Conservation (phyloP, 2,797 vertebrate genomes). For the Acanthopagrus latus region DNA sequence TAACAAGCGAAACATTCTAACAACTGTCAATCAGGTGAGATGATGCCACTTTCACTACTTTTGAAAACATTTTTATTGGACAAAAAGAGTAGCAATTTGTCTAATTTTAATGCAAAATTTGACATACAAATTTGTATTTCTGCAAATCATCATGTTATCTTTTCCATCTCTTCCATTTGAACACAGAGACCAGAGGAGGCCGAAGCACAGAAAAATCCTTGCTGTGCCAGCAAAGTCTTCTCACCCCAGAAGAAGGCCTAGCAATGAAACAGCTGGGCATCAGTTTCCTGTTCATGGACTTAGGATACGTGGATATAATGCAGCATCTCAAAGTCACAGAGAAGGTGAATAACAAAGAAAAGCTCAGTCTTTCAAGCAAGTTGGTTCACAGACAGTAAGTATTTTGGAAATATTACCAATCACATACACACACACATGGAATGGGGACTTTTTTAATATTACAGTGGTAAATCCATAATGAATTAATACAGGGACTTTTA, state of each 20-base stretch:
- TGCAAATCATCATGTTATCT: constrained; percentile 4
- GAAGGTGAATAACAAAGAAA: constrained; percentile 2
- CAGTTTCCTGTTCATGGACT: neutral
- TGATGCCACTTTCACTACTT: neutral
- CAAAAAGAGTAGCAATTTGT: neutral
- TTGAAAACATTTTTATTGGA: constrained; percentile 4
- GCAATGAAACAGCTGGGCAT: constrained; percentile 2
- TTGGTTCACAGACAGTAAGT: constrained; percentile 4
- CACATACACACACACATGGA: neutral
- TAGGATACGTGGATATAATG: neutral
- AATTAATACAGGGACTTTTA: neutral
- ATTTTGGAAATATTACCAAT: neutral
- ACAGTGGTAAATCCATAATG: neutral
- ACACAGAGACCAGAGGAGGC: neutral
- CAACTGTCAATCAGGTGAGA: neutral
- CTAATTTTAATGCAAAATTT: constrained; percentile 2
- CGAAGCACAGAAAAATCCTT: neutral
- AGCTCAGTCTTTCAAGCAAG: constrained; percentile 4
- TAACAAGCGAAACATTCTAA: neutral
- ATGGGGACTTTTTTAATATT: constrained; percentile 6
- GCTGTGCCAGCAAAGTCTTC: constrained; percentile 2
- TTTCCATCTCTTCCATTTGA: constrained; percentile 2
- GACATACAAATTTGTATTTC: neutral
- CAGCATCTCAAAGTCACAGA: constrained; percentile 5
- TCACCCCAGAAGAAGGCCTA: constrained; percentile 3